Base-by-base conservation (phyloP, 2,113 vertebrate species). In the Psittacus erithacus region DNA sequence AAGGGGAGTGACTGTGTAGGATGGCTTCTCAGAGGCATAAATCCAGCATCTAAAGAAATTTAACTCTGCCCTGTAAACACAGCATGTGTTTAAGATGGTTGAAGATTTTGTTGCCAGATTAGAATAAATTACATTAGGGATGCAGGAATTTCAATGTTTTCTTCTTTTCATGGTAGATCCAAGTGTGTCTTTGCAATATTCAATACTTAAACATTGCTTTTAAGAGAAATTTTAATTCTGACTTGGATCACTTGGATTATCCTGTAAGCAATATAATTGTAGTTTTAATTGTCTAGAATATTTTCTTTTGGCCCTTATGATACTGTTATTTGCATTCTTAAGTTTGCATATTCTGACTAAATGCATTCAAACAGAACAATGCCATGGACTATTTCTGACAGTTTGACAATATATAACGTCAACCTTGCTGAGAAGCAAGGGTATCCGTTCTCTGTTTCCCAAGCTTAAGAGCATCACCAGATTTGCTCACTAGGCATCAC, bases 341-440 rank as follows among this genome's bases (percentile, higher is more conserved):
- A 55, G 68, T 83, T 88, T 86, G 25, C 86, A 28, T 68, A 28
- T 75, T 92, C 65, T 70, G 35, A 90, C 50, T 70, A 71, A 69
- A 65, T 57, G 50, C 39, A 28, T 44, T 64, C 35, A 57, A 93
- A 79, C 19, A 60, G 44, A 67, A 75, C 35, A 47, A 33, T 78
- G 41, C 17, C 33, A 17, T 10, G 15, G 68, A 28, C 38, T 78
- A 6, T 90, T 88, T 71, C 55, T 75, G 69, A 29, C 18, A 73
- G 64, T 75, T 83, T 46, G 52, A 53, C 46, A 74, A 39, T 77
- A 63, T 25, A 35, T 13, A 68, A 43, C 43, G 52, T 4, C 3
- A 25, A 89, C 89, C 87, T 87, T 92, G 74, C 74, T 84, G 59
- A 86, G 83, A 92, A 82, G 43, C 55, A 84, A 81, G 35, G 80